Evolutionary conservation across 2,888 invertebrate species (phyloP), one percentile per base, ranked within the genome.

Genomic region (Oscheius sp.): DNA sequence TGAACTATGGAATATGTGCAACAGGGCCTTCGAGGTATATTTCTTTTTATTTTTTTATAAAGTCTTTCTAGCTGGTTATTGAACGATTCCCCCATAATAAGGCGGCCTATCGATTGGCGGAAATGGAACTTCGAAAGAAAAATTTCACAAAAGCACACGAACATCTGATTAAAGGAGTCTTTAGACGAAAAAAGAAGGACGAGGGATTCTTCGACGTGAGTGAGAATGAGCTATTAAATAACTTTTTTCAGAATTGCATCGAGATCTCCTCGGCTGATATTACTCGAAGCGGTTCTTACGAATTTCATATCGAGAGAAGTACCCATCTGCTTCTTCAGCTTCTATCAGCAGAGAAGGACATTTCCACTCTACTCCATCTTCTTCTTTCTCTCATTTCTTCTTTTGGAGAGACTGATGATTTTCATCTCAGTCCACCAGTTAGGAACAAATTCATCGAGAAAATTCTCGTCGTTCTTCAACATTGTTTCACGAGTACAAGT

Each of bases 1-100:
- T 8, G 72, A 76, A n/a, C 32, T 80, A 9, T 71, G 65, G 56
- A 61, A 68, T 1, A 22, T 71, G 51, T 77, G 75, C 57, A 59
- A 51, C 14, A 63, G 67, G n/a, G 79, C 70, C 20, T 80, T 80
- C 64, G 36, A 64, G 38, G 72, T 70, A 54, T 2, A 14, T 9
- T 9, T 17, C 26, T 28, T 8, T 51, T 14, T 47, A 9, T 47
- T n/a, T 14, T 36, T 36, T 14, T 36, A 30, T 5, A 33, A 30
- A 30, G 33, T 30, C 17, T 71, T 47, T 70, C 63, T 33, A 73
- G 70, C 50, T 75, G 0, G 57, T 73, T 17, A 57, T 36, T 9
- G 79, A 80, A 1, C 61, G 75, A 8, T 80, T 80, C 67, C 77
- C 79, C 1, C 79, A 80, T 54, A 63, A 71, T 28, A 80, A 80